Base-by-base conservation (phyloP, 35 echinoderm and acorn worm genomes). In the Nesometra sesokonis region DNA sequence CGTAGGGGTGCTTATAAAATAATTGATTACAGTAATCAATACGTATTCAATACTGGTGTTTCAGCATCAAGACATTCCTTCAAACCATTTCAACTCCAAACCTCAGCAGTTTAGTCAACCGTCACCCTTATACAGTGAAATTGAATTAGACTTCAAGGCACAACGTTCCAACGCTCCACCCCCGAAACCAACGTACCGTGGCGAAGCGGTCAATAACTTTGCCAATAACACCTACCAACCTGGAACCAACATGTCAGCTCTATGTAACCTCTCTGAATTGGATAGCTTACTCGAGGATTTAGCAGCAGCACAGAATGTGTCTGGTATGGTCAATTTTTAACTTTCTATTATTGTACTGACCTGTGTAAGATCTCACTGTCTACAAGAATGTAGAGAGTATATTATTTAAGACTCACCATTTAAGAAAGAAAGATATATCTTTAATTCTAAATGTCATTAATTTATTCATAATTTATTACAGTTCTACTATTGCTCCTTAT, bases 241-340 rank as follows among this genome's bases (percentile, higher is more conserved):
- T 4, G 82, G 87, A 30, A 87, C 78, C 34, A 35, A 83, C 82
- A 80, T 78, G 29, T 34, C 46, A 19, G 93, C 90, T 83, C 93
- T 97, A 89, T 89, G 86, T 31, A 93, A 87, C 29, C 81, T 94
- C 19, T 77, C 90, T 13, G 96, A 99, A 40, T 81, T 99, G 76
- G 96, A 99, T 79, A 92, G 90, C 31, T 80, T 99, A 21, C 82
- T 99, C 3, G 83, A 94, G 36, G 96, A 99, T 78, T 86, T 99
- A 46, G 92, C 94, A 46, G 87, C 92, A 32, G 96, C 96, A 35
- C 96, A 99, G 46, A 89, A 85, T 80, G 86, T 82, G 35, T 92
- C 93, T 47, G 82, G 94, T 97, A 89, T 86, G 94, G 83, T 32
- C n/a, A n/a, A n/a, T n/a, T n/a, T 86, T 32, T 35, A 34, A 30